These are phyloP conservation scores for Ctenicera cuprea DNA, from an alignment of 2,888 invertebrate species.

Conservation along the genomic window DNA sequence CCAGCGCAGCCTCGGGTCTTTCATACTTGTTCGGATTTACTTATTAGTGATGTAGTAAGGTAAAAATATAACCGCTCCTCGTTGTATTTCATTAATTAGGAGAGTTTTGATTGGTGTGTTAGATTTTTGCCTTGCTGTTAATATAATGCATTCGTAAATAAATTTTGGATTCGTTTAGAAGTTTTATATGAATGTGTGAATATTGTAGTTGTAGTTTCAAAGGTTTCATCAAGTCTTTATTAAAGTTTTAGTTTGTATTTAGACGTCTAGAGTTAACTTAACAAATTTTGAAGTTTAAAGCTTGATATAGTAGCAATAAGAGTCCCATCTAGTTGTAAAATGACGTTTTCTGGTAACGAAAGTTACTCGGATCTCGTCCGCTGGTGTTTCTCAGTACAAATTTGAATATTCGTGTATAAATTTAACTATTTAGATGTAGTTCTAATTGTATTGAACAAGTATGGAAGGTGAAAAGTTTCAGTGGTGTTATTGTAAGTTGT, in stretches of 20 bases:
- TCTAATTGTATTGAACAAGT: conserved; percentile 40
- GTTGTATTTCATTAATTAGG: not conserved
- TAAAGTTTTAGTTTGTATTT: conserved; percentile 25
- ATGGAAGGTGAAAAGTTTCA: conserved; percentile 44
- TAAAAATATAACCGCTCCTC: not conserved
- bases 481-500: conserved; percentile 41
- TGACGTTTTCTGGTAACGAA: not conserved
- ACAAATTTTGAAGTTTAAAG: conserved; percentile 1
- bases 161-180: not conserved
- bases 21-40: conserved; percentile 53
- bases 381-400: conserved; percentile 41
- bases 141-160: not conserved
- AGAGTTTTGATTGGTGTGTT: conserved; percentile 2
- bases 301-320: conserved; percentile 26
- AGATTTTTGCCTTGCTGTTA: conserved; percentile 1
- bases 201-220: not conserved
- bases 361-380: not conserved
- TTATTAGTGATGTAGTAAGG: not conserved
- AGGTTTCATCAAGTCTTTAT: not conserved
- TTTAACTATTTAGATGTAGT: conserved; percentile 24
- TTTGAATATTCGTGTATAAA: conserved; percentile 36
- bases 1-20: conserved; percentile 65
- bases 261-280: conserved; percentile 23
- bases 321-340: not conserved
- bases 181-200: conserved; percentile 1